Conservation (phyloP, 2,797 vertebrate species). For the Arnoldichthys spilopterus region DNA sequence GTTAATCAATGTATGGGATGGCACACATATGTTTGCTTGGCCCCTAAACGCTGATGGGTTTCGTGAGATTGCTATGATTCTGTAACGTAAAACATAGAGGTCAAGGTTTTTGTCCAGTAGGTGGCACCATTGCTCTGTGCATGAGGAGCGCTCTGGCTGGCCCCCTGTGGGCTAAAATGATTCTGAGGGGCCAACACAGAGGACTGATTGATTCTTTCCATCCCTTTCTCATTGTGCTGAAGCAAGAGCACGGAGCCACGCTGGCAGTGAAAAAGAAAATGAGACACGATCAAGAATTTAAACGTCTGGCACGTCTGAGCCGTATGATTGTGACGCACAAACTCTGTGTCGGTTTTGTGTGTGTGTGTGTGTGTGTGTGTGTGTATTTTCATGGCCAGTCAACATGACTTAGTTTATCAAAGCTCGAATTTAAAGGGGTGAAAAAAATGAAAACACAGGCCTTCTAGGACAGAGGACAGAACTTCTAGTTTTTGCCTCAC, state of each 20-base stretch:
- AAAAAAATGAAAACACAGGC: background rate
- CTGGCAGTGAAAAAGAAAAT: conserved; percentile 57
- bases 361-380: conserved; percentile 34
- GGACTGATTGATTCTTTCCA: conserved; percentile 62
- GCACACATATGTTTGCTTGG: conserved; percentile 39
- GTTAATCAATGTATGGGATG: conserved; percentile 1
- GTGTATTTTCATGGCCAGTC: conserved; percentile 45
- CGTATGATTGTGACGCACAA: conserved; percentile 48
- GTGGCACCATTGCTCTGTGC: conserved; percentile 59
- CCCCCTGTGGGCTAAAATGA: conserved; percentile 51
- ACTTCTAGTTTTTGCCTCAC: background rate
- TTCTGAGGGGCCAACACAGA: conserved; percentile 53
- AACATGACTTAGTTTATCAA: conserved; percentile 31
- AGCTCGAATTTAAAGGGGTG: conserved; percentile 3
- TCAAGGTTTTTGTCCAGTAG: conserved; percentile 50
- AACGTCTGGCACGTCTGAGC: conserved; percentile 41
- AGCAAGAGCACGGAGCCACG: conserved; percentile 57
- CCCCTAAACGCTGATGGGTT: conserved; percentile 28
- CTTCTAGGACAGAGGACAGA: conserved; percentile 17
- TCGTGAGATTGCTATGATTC: background rate
- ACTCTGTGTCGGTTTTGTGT: conserved; percentile 10
- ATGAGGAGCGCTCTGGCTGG: conserved; percentile 38
- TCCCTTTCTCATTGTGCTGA: conserved; percentile 62
- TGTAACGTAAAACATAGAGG: background rate
- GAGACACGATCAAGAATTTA: conserved; percentile 47